Percentiles rank a stretch among this genome's conserved stretches.
phyloP scores from a whole-genome alignment of 2,113 vertebrate genomes.

The Hymenochirus boettgeri region DNA sequence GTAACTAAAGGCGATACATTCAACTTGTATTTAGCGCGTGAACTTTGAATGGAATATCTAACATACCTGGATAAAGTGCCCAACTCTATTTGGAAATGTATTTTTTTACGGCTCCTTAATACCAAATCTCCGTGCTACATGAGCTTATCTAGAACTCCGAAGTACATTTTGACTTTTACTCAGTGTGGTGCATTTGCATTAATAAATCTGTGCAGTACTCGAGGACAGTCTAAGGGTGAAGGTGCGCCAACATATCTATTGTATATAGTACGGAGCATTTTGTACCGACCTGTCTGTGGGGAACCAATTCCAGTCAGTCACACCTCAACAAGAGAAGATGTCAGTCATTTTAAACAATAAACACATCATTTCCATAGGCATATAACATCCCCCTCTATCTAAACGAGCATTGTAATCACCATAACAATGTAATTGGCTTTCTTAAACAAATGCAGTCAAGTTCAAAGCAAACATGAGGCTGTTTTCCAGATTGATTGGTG shows the following conservation, averaged over 20 bases:
- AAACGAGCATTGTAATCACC: constrained; percentile 21
- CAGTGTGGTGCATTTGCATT: no score
- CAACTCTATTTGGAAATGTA: no score
- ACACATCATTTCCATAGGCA: no score
- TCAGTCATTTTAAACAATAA: no score
- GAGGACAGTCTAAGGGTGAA: constrained; percentile 17
- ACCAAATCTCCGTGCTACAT: no score
- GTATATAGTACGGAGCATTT: not conserved
- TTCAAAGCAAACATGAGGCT: constrained; percentile 8
- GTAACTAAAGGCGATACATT: no score
- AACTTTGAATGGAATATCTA: no score
- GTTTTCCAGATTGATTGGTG: not conserved
- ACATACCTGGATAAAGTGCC: no score
- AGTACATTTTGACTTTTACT: no score
- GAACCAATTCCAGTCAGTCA: not conserved
- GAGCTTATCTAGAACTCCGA: no score
- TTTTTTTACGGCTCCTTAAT: no score
- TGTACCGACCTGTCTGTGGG: not conserved
- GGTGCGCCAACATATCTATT: not conserved
- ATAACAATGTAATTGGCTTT: constrained; percentile 19
- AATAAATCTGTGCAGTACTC: not conserved
- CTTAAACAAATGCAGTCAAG: constrained; percentile 11
- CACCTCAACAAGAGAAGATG: not conserved
- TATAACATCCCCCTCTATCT: not conserved
- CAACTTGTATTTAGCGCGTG: no score